Base-by-base conservation (phyloP, 2,113 vertebrate species). In the Mugil cephalus region DNA sequence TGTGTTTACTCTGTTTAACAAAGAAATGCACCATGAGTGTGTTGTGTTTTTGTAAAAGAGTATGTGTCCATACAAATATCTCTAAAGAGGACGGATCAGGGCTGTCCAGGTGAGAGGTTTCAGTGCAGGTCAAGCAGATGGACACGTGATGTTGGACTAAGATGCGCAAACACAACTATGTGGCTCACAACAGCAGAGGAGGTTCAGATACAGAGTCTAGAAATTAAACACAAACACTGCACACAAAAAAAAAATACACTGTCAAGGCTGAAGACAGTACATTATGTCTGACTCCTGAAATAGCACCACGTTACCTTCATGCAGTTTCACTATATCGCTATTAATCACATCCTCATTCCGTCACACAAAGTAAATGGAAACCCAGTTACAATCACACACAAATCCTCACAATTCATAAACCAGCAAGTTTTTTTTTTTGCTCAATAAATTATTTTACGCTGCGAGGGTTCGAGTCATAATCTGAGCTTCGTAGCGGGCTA, bases 11-110 rank as follows among this genome's bases (percentile, higher is more conserved):
- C 14, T 5, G 21, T 70, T 38, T 30, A 19, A 39, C 64, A 70
- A 45, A 55, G 47, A 83, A 62, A 68, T 39, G 64, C 15, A 59
- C 74, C 10, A 19, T n/a, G n/a, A n/a, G n/a, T n/a, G n/a, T n/a
- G n/a, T n/a, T n/a, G n/a, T n/a, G n/a, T n/a, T n/a, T n/a, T n/a
- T 50, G 62, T 45, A 7, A 65, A 69, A 53, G 19, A 8, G 39
- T 54, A 14, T 17, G 40, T 69, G 77, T 74, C 30, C 42, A 80
- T 52, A 67, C 18, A 48, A 18, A 72, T 24, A 24, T 48, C 35
- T 48, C 34, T 17, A 35, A 10, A 58, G 40, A 60, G 18, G 43
- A 36, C 47, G 30, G 24, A 56, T 40, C 18, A 2, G 14, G 24
- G 14, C 48, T 21, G 6, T 45, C 8, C 45, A 68, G 58, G 78